Base-by-base conservation (phyloP, 92 coral and sea anemone species). In the Anthopleura xanthogrammica region DNA sequence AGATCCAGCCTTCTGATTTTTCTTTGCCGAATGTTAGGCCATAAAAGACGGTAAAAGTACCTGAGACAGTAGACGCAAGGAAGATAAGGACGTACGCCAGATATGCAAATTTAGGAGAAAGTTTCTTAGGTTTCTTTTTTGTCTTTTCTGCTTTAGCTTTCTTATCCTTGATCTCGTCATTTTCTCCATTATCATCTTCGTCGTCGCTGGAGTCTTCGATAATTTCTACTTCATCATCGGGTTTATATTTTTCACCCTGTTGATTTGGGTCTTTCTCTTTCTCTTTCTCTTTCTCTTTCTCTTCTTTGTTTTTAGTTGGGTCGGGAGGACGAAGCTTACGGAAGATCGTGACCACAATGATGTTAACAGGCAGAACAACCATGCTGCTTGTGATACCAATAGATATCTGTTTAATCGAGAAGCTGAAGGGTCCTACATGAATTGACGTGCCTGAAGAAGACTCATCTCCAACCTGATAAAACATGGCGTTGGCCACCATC, bases 401-500 rank as follows among this genome's bases (percentile, higher is more conserved):
- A 22, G 98, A 95, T 39, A 95, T 86, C 82, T 95, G 98, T 43
- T 92, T 95, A 60, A 95, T 75, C 1, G 98, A 95, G 79, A 95
- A 94, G 52, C 96, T 95, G 22, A 95, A 82, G 7, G 98, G 98
- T 12, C 98, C 98, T 66, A 95, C 86, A 65, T 92, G 95, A 39
- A 95, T 90, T 3, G 98, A 89, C 4, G 95, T 95, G 0, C 98
- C 98, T 14, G 93, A 80, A 3, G 98, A 92, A 7, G 98, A 95
- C 81, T 95, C 88, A 64, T 87, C 93, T 13, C 89, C 95, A 6
- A 87, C 91, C 90, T 94, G 92, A 72, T 95, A 95, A 81, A 95
- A 95, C 98, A 95, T 95, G 46, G 97, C 97, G 88, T 95, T 95
- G 74, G 98, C 98, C 23, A 95, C 80, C 98, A 95, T 95, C 22